phyloP scores from a whole-genome alignment of 1,140 invertebrate genomes.

The Theocolax elegans region DNA sequence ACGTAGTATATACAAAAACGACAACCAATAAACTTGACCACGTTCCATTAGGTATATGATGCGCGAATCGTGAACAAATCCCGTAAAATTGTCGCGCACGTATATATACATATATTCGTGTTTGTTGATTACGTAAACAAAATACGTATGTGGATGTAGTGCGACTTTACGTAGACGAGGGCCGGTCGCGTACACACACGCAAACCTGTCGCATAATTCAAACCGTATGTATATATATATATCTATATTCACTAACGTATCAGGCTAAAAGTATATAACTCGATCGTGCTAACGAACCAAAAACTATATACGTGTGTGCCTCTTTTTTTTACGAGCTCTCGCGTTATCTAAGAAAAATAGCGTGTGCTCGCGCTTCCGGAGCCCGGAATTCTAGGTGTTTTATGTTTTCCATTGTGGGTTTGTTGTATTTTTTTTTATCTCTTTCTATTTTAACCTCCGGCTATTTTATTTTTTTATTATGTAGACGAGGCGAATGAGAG shows the following conservation, averaged over 20 bases:
- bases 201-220: slow-evolving; percentile 23
- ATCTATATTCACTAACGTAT: neutral
- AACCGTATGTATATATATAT: neutral
- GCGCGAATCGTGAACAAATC: too few relatives aligned
- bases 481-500: too few relatives aligned
- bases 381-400: slow-evolving; percentile 31
- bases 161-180: too few relatives aligned
- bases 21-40: too few relatives aligned
- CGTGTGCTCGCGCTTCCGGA: neutral
- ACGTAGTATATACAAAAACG: too few relatives aligned
- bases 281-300: slow-evolving; percentile 35
- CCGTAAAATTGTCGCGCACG: neutral
- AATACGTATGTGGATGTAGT: neutral
- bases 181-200: neutral
- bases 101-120: neutral
- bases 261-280: neutral
- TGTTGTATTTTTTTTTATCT: neutral
- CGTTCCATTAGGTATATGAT: too few relatives aligned
- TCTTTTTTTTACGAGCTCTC: slow-evolving; percentile 24
- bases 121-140: slow-evolving; percentile 27
- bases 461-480: slow-evolving; percentile 1
- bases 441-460: too few relatives aligned
- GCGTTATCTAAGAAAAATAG: slow-evolving; percentile 26
- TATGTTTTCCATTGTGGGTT: neutral
- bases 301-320: slow-evolving; percentile 1